Base-by-base conservation (phyloP, 2,888 invertebrate genomes). In the Andricus curvator region DNA sequence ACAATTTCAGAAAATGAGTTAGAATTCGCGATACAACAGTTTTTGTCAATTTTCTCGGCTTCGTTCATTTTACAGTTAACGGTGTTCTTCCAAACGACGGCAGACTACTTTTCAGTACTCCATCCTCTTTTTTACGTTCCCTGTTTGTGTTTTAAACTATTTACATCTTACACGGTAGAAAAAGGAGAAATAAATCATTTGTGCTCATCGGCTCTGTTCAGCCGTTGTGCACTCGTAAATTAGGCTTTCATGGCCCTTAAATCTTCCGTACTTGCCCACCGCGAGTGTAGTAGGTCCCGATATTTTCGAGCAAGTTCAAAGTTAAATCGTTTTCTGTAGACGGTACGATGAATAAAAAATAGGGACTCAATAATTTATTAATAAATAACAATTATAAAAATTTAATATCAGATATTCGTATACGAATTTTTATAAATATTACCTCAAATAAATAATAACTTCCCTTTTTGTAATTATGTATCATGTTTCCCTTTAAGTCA, bases 171-270 rank as follows among this genome's bases (percentile, higher is more conserved):
- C n/a, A 51, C 25, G 51, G 2, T 64, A 44, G 68, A n/a, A 33
- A 74, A 74, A 51, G n/a, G 74, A 74, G 56, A 74, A 74, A n/a
- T 56, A 56, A 74, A 74, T 74, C 56, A 74, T 74, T 33, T 37
- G 56, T n/a, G 74, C n/a, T 74, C 33, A 33, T 51, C n/a, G 56
- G 74, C 15, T 33, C 20, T 74, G 74, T 56, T 74, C 74, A 56
- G 20, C 51, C 78, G 37, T 70, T 41, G 66, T 78, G 83, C 81
- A 80, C 84, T 85, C 85, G 84, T 87, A 85, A 85, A 85, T 85
- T 84, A 86, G 81, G 84, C 77, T 78, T 81, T 80, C 81, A 77
- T 77, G 77, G 78, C 82, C 82, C 83, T 83, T 83, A 84, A 84
- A 84, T 84, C 83, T 83, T 80, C 77, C 62, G 77, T 48, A 80